A percentile compares a stretch with the other conserved stretches of the same genome.
These are phyloP conservation scores for Anarsia innoxiella DNA, from an alignment of 2,888 invertebrate species.

Conservation along the genomic window DNA sequence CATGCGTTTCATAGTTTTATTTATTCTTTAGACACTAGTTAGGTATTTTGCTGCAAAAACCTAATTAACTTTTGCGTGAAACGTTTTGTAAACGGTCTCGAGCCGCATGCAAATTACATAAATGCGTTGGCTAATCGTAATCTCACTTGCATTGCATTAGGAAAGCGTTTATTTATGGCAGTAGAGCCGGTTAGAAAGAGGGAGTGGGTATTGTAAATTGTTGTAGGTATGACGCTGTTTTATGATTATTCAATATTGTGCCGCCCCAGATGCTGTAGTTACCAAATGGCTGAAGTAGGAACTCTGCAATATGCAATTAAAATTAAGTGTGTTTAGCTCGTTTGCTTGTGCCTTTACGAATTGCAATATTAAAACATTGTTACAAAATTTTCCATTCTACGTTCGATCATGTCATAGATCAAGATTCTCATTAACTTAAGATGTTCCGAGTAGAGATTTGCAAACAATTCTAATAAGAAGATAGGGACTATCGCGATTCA, in stretches of 20 bases:
- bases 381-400: too few relatives aligned
- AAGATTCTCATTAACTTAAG: too few relatives aligned
- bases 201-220: not conserved
- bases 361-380: too few relatives aligned
- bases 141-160: constrained; percentile 19
- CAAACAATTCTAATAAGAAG: too few relatives aligned
- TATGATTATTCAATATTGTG: constrained; percentile 6
- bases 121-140: constrained; percentile 23
- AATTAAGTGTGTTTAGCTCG: constrained; percentile 1
- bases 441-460: too few relatives aligned
- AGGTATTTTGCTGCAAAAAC: too few relatives aligned
- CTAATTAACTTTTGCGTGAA: constrained; percentile 26
- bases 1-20: constrained; percentile 10
- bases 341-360: too few relatives aligned
- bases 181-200: constrained; percentile 2
- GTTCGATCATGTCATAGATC: too few relatives aligned
- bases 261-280: constrained; percentile 8
- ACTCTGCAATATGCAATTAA: constrained; percentile 5
- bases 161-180: constrained; percentile 17
- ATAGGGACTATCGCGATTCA: too few relatives aligned
- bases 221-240: constrained; percentile 6
- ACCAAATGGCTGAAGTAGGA: constrained; percentile 4
- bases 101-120: constrained; percentile 31
- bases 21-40: constrained; percentile 10
- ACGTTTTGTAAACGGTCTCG: constrained; percentile 20